Percentiles rank a stretch among this genome's conserved stretches.
These are phyloP conservation scores for Lomographa bimaculata DNA, from an alignment of 2,888 invertebrate species.

Conservation along the genomic window DNA sequence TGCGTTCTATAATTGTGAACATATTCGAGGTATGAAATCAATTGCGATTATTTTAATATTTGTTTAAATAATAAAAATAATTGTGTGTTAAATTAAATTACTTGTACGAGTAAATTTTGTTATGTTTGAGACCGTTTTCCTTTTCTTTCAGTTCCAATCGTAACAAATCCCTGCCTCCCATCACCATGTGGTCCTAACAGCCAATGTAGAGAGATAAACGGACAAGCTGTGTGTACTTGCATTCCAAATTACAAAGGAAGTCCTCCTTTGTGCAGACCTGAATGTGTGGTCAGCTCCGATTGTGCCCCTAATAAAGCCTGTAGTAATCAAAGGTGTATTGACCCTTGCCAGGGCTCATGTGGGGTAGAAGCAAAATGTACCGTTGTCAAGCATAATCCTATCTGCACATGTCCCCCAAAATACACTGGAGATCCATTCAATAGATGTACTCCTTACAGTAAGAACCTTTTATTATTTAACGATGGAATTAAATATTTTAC, in stretches of 20 bases:
- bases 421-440: conserved; percentile 90
- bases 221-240: conserved; percentile 90
- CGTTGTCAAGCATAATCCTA: conserved; percentile 90
- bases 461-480: conserved; percentile 33
- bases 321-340: conserved; percentile 88
- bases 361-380: conserved; percentile 88
- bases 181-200: conserved; percentile 91
- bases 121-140: too few species aligned
- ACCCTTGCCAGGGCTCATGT: conserved; percentile 90
- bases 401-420: conserved; percentile 87
- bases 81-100: too few species aligned
- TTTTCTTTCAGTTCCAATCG: conserved; percentile 61
- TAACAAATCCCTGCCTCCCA: conserved; percentile 86
- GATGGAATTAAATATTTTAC: too few species aligned
- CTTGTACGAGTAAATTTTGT: too few species aligned
- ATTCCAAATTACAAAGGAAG: conserved; percentile 87
- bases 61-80: too few species aligned
- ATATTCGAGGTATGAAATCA: conserved; percentile 64
- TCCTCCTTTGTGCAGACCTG: conserved; percentile 90
- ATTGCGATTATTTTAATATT: not conserved
- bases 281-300: conserved; percentile 90
- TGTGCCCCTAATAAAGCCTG: conserved; percentile 89
- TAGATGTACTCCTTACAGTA: conserved; percentile 84
- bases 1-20: conserved; percentile 85
- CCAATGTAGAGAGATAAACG: conserved; percentile 86